A percentile compares a stretch with the other conserved stretches of the same genome.
Conservation (phyloP, 2,113 vertebrate genomes). For the Fregetta grallaria region DNA sequence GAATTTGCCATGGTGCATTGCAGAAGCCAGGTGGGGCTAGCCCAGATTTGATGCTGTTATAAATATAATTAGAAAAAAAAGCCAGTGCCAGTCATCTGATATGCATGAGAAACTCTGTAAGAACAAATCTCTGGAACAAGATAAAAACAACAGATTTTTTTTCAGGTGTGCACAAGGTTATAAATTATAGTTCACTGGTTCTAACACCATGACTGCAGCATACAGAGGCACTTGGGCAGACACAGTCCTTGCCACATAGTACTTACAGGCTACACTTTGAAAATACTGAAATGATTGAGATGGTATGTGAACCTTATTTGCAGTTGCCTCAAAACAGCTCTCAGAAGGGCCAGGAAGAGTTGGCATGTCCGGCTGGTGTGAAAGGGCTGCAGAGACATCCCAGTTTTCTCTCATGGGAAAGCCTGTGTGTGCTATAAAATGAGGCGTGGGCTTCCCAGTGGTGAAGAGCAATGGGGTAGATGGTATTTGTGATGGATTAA, state of each 20-base stretch:
- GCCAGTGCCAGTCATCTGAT: neutral
- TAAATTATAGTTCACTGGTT: neutral
- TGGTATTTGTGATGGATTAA: neutral
- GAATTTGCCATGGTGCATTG: neutral
- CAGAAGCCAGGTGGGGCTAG: neutral
- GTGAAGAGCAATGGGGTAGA: neutral
- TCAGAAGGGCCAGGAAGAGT: neutral
- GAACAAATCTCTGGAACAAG: neutral
- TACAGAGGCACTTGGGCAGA: neutral
- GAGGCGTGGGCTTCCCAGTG: neutral
- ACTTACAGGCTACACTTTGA: neutral
- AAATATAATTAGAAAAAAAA: neutral
- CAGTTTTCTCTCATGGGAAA: neutral
- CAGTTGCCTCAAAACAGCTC: neutral
- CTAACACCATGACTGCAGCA: neutral
- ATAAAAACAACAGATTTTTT: neutral
- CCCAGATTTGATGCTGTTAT: neutral
- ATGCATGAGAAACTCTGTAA: neutral
- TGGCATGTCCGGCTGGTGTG: accelerated
- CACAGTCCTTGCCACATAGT: neutral
- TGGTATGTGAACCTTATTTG: neutral
- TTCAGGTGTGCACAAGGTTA: neutral
- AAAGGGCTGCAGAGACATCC: neutral
- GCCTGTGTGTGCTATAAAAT: neutral
- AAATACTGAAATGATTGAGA: neutral